These are phyloP conservation scores for Halocynthia aurantium DNA, from an alignment of 23 tunicate genomes.

Conservation along the genomic window DNA sequence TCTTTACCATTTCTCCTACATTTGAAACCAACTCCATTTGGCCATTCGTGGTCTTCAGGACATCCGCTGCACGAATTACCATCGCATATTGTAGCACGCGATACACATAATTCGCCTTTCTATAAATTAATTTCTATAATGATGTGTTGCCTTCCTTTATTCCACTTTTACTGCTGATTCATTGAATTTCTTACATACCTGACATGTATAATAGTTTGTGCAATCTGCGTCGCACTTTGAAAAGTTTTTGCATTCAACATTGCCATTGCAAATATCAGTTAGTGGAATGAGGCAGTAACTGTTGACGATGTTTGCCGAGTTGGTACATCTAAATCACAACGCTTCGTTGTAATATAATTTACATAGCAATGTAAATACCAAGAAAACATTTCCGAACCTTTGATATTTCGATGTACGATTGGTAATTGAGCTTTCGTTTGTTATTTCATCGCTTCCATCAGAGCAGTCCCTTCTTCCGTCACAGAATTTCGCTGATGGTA, in stretches of 20 bases:
- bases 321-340: conserved; percentile 35
- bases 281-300: conserved; percentile 32
- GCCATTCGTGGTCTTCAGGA: conserved; percentile 62
- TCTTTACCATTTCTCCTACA: conserved; percentile 60
- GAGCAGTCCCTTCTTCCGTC: too few relatives aligned
- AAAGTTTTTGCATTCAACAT: conserved; percentile 29
- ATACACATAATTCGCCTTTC: conserved; percentile 5
- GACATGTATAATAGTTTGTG: conserved; percentile 25
- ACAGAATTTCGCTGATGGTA: too few relatives aligned
- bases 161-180: too few relatives aligned
- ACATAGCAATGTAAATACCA: too few relatives aligned
- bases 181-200: neutral
- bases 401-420: too few relatives aligned
- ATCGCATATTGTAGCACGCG: conserved; percentile 57
- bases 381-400: too few relatives aligned
- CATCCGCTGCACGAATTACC: conserved; percentile 78
- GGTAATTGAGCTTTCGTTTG: too few relatives aligned
- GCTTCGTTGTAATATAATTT: too few relatives aligned
- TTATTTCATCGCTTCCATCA: too few relatives aligned
- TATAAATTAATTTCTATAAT: conserved; percentile 1
- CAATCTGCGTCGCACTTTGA: conserved; percentile 66
- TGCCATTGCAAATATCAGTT: conserved; percentile 35
- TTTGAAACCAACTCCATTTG: conserved; percentile 68
- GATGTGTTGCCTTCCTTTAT: too few relatives aligned
- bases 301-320: neutral